phyloP scores from a whole-genome alignment of 2,113 vertebrate genomes.

The Leptobrachium ailaonicum region DNA sequence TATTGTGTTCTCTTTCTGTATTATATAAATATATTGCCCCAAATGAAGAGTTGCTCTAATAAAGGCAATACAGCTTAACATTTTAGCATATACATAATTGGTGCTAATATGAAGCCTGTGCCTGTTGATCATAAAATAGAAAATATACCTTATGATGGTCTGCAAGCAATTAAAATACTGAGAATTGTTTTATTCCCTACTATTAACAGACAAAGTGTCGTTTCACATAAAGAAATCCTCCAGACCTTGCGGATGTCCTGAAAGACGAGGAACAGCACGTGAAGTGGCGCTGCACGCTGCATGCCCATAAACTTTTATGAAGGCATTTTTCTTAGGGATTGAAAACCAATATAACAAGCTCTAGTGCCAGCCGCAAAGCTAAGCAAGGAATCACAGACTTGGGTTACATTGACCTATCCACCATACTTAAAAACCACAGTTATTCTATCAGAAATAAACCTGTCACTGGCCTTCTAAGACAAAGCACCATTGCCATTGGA shows the following conservation, averaged over 20 bases:
- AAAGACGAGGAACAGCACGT: conserved; percentile 49
- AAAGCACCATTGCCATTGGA: conserved; percentile 31
- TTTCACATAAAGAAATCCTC: neutral
- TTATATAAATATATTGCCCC: too few relatives aligned
- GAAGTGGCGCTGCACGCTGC: neutral
- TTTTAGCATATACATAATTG: too few relatives aligned
- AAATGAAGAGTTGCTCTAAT: too few relatives aligned
- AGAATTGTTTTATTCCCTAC: neutral
- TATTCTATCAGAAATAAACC: conserved; percentile 51
- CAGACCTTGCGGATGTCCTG: neutral
- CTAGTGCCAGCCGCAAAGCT: neutral
- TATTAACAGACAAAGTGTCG: neutral
- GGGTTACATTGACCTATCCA: conserved; percentile 56
- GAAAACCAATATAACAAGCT: neutral
- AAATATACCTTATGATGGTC: neutral
- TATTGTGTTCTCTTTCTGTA: too few relatives aligned
- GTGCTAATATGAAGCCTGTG: neutral
- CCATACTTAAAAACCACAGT: conserved; percentile 53
- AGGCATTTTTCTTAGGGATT: conserved; percentile 24
- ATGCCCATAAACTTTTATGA: conserved; percentile 14
- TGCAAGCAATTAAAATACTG: neutral
- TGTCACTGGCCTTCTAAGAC: conserved; percentile 41
- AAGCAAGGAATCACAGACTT: conserved; percentile 50
- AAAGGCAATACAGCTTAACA: too few relatives aligned
- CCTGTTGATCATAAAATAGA: neutral